phyloP scores from a whole-genome alignment of 2,797 vertebrate species.

The Gastrophryne carolinensis region DNA sequence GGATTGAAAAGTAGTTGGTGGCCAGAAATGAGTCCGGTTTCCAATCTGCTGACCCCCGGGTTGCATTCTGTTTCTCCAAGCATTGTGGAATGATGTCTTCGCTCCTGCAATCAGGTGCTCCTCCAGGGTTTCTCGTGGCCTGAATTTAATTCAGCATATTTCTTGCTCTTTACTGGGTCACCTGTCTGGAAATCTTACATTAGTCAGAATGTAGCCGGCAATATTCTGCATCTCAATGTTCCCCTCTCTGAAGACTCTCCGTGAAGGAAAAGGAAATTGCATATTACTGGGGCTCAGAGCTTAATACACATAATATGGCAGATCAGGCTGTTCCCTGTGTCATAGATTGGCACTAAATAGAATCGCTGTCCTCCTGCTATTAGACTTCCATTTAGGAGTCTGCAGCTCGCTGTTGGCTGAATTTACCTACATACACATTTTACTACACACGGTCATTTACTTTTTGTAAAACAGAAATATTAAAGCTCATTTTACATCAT shows the following conservation, averaged over 20 bases:
- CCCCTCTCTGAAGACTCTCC: neutral
- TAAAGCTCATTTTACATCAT: neutral
- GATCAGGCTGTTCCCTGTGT: neutral
- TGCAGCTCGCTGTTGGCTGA: neutral
- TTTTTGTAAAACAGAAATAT: neutral
- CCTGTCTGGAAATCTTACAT: conserved; percentile 45
- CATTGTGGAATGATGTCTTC: conserved; percentile 8
- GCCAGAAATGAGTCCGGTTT: neutral
- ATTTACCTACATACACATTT: neutral
- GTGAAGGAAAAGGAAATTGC: conserved; percentile 1
- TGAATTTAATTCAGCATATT: conserved; percentile 47
- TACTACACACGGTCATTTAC: neutral
- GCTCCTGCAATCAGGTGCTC: conserved; percentile 14
- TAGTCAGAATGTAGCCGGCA: conserved; percentile 19
- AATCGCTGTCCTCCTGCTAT: neutral
- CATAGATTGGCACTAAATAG: conserved; percentile 10
- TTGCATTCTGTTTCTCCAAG: neutral
- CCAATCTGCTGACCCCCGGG: conserved; percentile 8
- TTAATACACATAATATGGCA: neutral
- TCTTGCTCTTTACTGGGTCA: conserved; percentile 43
- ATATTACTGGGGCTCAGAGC: neutral
- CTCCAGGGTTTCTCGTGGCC: conserved; percentile 45
- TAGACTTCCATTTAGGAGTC: neutral
- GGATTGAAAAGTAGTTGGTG: neutral
- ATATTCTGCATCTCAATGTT: conserved; percentile 35